phyloP scores from a whole-genome alignment of 2,797 vertebrate genomes.

The Sebastes kiyomatsui region DNA sequence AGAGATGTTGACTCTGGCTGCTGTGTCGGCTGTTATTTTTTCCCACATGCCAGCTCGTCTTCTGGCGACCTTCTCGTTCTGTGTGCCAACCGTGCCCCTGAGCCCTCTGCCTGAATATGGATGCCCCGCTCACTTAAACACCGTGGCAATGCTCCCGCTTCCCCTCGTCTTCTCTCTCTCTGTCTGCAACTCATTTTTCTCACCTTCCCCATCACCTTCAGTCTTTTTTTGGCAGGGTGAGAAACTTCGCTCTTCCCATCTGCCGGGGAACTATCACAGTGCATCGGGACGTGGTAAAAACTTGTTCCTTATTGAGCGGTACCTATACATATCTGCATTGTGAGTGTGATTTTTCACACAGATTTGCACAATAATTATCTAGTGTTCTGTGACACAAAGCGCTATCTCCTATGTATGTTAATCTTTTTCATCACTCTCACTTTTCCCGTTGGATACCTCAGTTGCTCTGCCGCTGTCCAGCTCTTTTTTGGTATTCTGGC shows the following conservation, averaged over 20 bases:
- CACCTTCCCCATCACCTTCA: conserved; percentile 59
- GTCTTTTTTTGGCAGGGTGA: conserved; percentile 36
- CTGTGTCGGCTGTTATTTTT: conserved; percentile 46
- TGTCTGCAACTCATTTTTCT: conserved; percentile 43
- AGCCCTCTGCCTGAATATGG: conserved; percentile 74
- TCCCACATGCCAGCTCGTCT: conserved; percentile 31
- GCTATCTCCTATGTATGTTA: neutral
- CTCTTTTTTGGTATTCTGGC: conserved; percentile 62
- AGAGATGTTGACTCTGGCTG: conserved; percentile 54
- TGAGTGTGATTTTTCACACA: conserved; percentile 8
- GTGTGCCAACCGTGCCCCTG: conserved; percentile 60
- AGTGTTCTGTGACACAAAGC: neutral
- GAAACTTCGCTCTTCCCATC: conserved; percentile 24
- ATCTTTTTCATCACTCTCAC: neutral
- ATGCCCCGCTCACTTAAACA: conserved; percentile 65
- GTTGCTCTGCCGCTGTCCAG: neutral
- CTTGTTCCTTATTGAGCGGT: neutral
- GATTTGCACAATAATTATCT: neutral
- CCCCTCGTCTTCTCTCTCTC: neutral
- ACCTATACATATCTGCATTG: neutral
- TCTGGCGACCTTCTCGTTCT: conserved; percentile 67
- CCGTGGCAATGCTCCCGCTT: conserved; percentile 28
- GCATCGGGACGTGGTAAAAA: neutral
- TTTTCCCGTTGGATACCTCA: conserved; percentile 3
- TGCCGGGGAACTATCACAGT: conserved; percentile 3